Percentiles rank a stretch among this genome's conserved stretches.
Evolutionary conservation across 2,888 invertebrate genomes (phyloP).

Genomic region (Malacosoma neustria): DNA sequence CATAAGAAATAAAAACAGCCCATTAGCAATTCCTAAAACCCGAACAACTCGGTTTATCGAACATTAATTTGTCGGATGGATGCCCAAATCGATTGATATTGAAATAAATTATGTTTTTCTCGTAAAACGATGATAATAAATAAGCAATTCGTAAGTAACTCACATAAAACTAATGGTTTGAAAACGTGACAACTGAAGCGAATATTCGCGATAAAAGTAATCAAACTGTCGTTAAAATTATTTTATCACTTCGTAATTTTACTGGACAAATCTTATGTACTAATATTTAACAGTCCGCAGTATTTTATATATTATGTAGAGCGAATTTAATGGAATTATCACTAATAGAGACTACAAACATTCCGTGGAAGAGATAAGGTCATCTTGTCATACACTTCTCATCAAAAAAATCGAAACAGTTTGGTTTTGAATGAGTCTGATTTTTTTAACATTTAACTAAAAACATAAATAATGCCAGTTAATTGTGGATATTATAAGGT

Average conservation of each 20-base stretch:
- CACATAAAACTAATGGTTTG: constrained; percentile 71
- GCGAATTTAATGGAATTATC: no score
- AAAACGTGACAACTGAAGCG: constrained; percentile 67
- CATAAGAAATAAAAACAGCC: background rate
- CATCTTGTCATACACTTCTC: no score
- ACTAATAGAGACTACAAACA: no score
- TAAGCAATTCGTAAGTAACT: constrained; percentile 62
- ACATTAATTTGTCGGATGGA: constrained; percentile 25
- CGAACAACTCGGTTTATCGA: background rate
- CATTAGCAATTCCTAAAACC: background rate
- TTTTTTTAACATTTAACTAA: no score
- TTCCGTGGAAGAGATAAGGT: no score
- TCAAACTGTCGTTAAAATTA: constrained; percentile 71
- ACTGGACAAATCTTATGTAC: constrained; percentile 26
- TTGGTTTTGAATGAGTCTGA: no score
- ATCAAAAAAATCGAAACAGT: no score
- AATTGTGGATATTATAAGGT: no score
- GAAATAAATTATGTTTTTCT: constrained; percentile 29
- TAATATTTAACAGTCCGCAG: background rate
- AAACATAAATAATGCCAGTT: no score
- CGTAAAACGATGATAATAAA: constrained; percentile 45
- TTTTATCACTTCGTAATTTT: constrained; percentile 52
- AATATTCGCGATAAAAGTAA: constrained; percentile 71
- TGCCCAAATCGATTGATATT: constrained; percentile 21
- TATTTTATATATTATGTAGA: no score